Evolutionary conservation across 2,888 invertebrate species (phyloP).

Genomic region (Sarcophaga rosellei): DNA sequence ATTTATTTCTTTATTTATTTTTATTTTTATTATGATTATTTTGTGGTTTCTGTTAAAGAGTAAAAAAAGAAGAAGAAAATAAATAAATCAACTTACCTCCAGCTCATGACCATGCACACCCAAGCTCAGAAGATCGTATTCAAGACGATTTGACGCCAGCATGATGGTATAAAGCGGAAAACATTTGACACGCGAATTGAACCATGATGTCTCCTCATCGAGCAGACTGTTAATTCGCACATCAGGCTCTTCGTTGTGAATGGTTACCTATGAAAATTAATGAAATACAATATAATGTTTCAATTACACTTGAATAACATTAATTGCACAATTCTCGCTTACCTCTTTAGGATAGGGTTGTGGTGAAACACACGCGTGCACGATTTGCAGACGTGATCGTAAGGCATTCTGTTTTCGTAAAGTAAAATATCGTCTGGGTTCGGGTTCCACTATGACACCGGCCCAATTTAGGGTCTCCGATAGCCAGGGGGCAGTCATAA

Average conservation of each 20-base stretch:
- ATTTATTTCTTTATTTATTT: neutral
- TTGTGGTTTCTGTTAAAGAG: neutral
- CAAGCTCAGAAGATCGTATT: conserved; percentile 87
- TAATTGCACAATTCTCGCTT: conserved; percentile 56
- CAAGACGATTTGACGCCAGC: conserved; percentile 87
- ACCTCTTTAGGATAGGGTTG: conserved; percentile 90
- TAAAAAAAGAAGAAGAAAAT: neutral
- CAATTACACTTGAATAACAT: conserved; percentile 23
- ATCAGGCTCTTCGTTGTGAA: conserved; percentile 82
- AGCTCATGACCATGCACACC: conserved; percentile 81
- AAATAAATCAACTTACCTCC: conserved; percentile 74
- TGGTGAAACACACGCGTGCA: conserved; percentile 91
- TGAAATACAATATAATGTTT: conserved; percentile 41
- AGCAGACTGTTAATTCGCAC: conserved; percentile 83
- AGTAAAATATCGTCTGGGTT: conserved; percentile 88
- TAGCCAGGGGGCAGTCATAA: conserved; percentile 87
- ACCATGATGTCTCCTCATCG: conserved; percentile 83
- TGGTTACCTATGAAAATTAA: conserved; percentile 79
- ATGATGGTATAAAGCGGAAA: conserved; percentile 92
- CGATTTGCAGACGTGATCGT: conserved; percentile 84
- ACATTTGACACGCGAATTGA: conserved; percentile 90
- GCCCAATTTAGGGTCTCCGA: conserved; percentile 88
- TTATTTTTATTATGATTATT: neutral
- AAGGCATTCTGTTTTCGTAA: conserved; percentile 84
- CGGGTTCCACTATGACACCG: conserved; percentile 89